phyloP scores from a whole-genome alignment of 1,140 invertebrate genomes.

The Colletes latitarsis region DNA sequence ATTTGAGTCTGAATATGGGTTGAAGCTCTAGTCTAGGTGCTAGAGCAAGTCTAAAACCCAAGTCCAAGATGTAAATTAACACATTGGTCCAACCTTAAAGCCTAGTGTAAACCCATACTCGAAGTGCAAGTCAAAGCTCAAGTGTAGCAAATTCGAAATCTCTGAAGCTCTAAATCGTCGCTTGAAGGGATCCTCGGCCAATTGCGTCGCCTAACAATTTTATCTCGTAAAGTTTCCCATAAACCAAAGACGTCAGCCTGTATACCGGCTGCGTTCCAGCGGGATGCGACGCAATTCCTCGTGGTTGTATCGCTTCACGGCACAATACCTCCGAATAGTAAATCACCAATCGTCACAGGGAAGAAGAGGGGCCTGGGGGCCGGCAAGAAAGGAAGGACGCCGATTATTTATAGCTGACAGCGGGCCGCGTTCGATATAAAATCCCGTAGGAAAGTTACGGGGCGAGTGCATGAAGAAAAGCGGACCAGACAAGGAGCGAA shows the following conservation, averaged over 20 bases:
- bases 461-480: constrained; percentile 8
- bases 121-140: no score
- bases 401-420: constrained; percentile 41
- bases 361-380: background rate
- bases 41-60: no score
- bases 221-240: background rate
- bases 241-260: background rate
- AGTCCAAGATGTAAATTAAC: no score
- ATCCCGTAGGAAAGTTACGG: constrained; percentile 9
- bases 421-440: constrained; percentile 31
- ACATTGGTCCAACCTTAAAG: no score
- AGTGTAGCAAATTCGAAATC: no score
- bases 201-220: background rate
- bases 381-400: background rate
- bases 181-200: background rate
- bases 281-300: background rate
- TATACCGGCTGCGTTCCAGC: background rate
- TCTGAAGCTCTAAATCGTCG: no score
- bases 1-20: no score
- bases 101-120: no score
- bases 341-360: constrained; percentile 14
- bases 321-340: constrained; percentile 4
- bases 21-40: no score
- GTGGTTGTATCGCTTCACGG: background rate
- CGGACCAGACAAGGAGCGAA: constrained; percentile 39